A percentile compares a stretch with the other conserved stretches of the same genome.
These are phyloP conservation scores for Strongylocentrotus purpuratus DNA, from an alignment of 35 echinoderm and acorn worm species.

Conservation along the genomic window DNA sequence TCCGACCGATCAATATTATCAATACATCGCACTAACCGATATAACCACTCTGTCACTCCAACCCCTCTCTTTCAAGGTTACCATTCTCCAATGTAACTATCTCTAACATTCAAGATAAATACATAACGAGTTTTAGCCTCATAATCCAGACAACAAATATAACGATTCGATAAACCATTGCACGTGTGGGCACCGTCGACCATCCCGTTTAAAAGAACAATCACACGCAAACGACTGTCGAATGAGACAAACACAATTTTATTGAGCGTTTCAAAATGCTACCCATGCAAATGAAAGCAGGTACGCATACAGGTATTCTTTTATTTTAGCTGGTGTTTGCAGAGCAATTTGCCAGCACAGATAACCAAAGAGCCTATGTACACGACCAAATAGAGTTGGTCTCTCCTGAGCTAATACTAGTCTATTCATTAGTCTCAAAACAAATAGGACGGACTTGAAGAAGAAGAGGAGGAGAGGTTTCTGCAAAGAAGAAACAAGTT, in stretches of 20 bases:
- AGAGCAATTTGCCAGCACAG: neutral
- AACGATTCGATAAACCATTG: neutral
- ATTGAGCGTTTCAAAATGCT: neutral
- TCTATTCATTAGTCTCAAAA: neutral
- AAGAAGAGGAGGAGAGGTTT: neutral
- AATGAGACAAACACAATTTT: neutral
- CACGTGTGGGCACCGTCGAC: neutral
- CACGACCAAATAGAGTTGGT: neutral
- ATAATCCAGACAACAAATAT: neutral
- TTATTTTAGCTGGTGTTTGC: neutral
- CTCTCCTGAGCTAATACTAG: neutral
- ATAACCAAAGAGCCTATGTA: neutral
- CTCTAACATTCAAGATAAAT: neutral
- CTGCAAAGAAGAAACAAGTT: neutral
- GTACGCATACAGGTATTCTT: neutral
- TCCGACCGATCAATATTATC: neutral
- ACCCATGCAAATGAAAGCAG: neutral
- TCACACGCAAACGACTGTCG: neutral
- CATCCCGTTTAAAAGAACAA: neutral
- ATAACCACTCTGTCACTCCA: neutral
- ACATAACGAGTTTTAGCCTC: neutral
- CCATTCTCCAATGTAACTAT: neutral
- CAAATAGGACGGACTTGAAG: neutral
- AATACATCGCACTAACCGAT: neutral
- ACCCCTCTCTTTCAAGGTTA: neutral